Percentiles rank a stretch among this genome's conserved stretches.
Evolutionary conservation across 2,797 vertebrate genomes (phyloP).

Genomic region (Nothura maculosa): DNA sequence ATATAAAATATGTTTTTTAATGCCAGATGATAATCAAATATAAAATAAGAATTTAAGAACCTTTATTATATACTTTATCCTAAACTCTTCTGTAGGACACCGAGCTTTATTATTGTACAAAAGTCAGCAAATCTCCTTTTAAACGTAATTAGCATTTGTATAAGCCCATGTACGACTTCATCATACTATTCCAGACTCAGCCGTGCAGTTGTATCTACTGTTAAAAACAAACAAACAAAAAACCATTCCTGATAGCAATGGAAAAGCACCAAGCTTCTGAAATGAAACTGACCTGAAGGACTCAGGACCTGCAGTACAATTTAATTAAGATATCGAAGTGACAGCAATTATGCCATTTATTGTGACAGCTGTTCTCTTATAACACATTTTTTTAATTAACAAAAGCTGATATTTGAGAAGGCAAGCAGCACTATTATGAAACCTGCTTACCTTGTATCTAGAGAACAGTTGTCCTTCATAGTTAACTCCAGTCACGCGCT

Average conservation of each 20-base stretch:
- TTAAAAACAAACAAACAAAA: conserved; percentile 41
- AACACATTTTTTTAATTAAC: conserved; percentile 82
- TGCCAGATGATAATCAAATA: background rate
- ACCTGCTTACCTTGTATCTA: background rate
- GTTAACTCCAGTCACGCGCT: background rate
- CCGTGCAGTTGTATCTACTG: conserved; percentile 47
- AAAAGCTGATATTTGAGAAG: conserved; percentile 64
- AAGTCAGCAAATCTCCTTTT: background rate
- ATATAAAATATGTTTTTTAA: background rate
- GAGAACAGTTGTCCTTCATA: background rate
- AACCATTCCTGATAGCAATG: conserved; percentile 48
- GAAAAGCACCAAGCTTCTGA: conserved; percentile 55
- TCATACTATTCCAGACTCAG: conserved; percentile 50
- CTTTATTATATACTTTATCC: background rate
- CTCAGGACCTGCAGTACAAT: conserved; percentile 80
- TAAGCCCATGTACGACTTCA: conserved; percentile 54
- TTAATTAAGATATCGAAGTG: conserved; percentile 83
- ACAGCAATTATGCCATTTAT: conserved; percentile 80
- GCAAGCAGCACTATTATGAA: background rate
- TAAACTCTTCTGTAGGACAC: background rate
- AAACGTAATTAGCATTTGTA: background rate
- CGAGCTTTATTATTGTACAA: background rate
- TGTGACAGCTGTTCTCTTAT: conserved; percentile 82
- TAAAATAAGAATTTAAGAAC: background rate
- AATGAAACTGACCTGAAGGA: conserved; percentile 80